These are phyloP conservation scores for Byasa hedistus DNA, from an alignment of 2,888 invertebrate genomes.

Conservation along the genomic window DNA sequence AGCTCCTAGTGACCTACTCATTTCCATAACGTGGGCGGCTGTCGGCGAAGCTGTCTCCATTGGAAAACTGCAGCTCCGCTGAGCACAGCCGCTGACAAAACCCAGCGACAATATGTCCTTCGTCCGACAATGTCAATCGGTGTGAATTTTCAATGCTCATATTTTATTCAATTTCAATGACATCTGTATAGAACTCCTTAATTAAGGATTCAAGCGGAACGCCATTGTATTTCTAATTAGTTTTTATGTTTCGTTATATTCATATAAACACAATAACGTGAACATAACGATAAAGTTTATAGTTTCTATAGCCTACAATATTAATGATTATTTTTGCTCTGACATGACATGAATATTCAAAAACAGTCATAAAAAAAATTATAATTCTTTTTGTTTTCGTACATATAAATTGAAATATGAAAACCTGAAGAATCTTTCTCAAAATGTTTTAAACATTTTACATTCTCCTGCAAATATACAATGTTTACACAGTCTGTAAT, in stretches of 20 bases:
- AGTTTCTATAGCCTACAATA: too few relatives aligned
- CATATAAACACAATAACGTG: background rate
- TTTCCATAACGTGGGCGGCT: slow-evolving; percentile 70
- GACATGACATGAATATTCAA: too few relatives aligned
- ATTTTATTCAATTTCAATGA: slow-evolving; percentile 17
- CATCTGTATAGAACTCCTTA: slow-evolving; percentile 12
- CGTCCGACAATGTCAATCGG: slow-evolving; percentile 23
- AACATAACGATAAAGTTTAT: too few relatives aligned
- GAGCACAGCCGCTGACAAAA: slow-evolving; percentile 45
- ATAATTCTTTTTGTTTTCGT: too few relatives aligned
- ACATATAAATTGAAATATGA: background rate
- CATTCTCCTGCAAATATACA: background rate
- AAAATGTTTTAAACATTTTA: background rate
- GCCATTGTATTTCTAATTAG: slow-evolving; percentile 13
- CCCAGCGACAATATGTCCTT: slow-evolving; percentile 23
- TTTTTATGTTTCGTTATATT: slow-evolving; percentile 18
- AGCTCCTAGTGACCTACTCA: slow-evolving; percentile 76
- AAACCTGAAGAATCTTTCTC: too few relatives aligned
- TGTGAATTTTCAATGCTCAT: slow-evolving; percentile 8
- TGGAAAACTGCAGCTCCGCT: slow-evolving; percentile 40
- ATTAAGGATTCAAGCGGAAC: slow-evolving; percentile 22
- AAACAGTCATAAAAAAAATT: too few relatives aligned
- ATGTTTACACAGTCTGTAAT: slow-evolving; percentile 30
- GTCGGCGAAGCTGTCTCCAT: slow-evolving; percentile 28
- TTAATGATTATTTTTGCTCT: too few relatives aligned